phyloP scores from a whole-genome alignment of 2,888 invertebrate species.

The Pristionchus maxplancki region DNA sequence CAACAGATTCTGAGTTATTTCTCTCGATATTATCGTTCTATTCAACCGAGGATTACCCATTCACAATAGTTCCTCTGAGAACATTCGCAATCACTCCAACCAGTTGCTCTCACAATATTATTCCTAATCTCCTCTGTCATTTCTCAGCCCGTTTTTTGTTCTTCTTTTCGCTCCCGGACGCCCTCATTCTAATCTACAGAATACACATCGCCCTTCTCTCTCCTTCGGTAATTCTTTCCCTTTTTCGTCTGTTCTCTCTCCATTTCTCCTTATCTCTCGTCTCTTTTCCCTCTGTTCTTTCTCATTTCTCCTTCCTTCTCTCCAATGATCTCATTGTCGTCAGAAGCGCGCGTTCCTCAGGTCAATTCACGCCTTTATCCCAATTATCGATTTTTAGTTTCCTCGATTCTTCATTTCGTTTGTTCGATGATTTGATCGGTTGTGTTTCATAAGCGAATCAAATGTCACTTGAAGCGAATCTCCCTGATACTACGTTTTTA shows the following conservation, averaged over 20 bases:
- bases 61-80: background rate
- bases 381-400: background rate
- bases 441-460: background rate
- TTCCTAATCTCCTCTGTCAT: background rate
- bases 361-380: background rate
- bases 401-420: background rate
- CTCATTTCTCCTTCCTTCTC: background rate
- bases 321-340: background rate
- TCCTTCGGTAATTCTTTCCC: constrained; percentile 31
- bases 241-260: constrained; percentile 19
- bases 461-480: background rate
- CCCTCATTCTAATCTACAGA: constrained; percentile 17
- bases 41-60: background rate
- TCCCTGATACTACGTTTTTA: background rate
- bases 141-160: constrained; percentile 9
- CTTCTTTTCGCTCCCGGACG: background rate
- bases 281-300: background rate
- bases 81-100: background rate
- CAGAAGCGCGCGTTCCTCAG: background rate
- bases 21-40: background rate
- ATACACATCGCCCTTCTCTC: background rate
- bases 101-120: constrained; percentile 28
- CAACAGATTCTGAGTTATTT: background rate
- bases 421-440: background rate
- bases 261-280: background rate